Evolutionary conservation across 35 echinoderm and acorn worm genomes (phyloP), one percentile per base, ranked within the genome.

Genomic region (Apostichopus parvimensis): DNA sequence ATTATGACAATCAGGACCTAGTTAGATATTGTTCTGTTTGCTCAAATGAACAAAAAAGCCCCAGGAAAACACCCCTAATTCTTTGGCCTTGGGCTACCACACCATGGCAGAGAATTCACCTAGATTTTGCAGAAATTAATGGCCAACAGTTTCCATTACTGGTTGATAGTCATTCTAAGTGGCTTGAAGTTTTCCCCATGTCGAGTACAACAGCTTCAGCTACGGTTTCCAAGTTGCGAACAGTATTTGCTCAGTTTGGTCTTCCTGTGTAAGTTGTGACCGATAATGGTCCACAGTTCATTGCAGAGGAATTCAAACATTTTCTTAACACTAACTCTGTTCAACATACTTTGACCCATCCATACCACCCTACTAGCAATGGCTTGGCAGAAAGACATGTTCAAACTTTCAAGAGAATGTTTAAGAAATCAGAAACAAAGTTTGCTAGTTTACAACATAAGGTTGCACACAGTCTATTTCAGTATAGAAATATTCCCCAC

Each of bases 161-260:
- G 9, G 91, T 83, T 6, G 91, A 92, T 83, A 83, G 78, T 17
- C 77, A 92, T 72, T 92, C 58, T 4, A 85, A 92, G 58, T 83
- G 79, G 79, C 22, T 83, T 8, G 91, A 92, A 92, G 91, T 92
- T 4, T 83, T 28, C 84, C 57, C 58, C 25, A 92, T 92, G 91
- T 54, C 15, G 57, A 92, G 79, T 85, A 92, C 91, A 14, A 92
- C 91, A 6, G 57, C 72, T 57, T 26, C 79, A 17, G 26, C 1
- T 6, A 92, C 78, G 9, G 82, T 92, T 55, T 21, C 57, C 2
- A 78, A 57, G 54, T 53, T 92, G 59, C 65, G 79, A 12, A 34
- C 56, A 15, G 73, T 92, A 22, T 92, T 92, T 52, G 57, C 78
- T 9, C 34, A 78, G 22, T 92, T 70, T 34, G 91, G 80, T 64